A percentile compares a stretch with the other conserved stretches of the same genome.
These are phyloP conservation scores for Papilio protenor DNA, from an alignment of 2,888 invertebrate genomes.

Conservation along the genomic window DNA sequence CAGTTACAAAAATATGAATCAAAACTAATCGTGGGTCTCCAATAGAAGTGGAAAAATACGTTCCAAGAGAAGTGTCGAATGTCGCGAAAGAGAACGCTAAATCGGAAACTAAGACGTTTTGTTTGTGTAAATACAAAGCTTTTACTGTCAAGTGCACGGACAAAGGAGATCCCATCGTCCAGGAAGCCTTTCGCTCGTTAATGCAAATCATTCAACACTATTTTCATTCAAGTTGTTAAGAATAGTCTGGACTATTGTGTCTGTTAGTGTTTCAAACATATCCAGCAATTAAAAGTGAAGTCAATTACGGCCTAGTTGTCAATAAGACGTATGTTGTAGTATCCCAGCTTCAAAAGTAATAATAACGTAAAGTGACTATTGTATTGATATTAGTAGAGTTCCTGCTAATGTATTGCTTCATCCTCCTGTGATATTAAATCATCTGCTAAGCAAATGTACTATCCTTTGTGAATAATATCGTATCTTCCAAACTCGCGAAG, in stretches of 20 bases:
- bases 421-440: conserved; percentile 80
- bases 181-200: conserved; percentile 63
- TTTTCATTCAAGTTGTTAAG: conserved; percentile 60
- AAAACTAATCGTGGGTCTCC: conserved; percentile 58
- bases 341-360: conserved; percentile 57
- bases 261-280: conserved; percentile 68
- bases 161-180: conserved; percentile 76
- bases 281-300: conserved; percentile 69
- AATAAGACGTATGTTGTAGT: conserved; percentile 65
- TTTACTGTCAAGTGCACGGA: conserved; percentile 82
- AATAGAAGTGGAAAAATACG: conserved; percentile 58
- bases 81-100: conserved; percentile 80
- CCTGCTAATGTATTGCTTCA: conserved; percentile 81
- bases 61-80: conserved; percentile 72
- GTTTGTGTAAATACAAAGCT: conserved; percentile 84
- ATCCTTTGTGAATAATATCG: conserved; percentile 57
- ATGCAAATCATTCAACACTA: conserved; percentile 63
- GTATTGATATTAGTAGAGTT: conserved; percentile 70
- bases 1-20: conserved; percentile 66
- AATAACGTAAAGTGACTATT: conserved; percentile 56
- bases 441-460: conserved; percentile 63
- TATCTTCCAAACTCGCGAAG: conserved; percentile 67
- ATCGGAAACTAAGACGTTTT: conserved; percentile 80
- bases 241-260: conserved; percentile 65
- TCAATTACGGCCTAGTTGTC: conserved; percentile 73